These are phyloP conservation scores for Nothoprocta perdicaria DNA, from an alignment of 2,113 vertebrate genomes.

Conservation along the genomic window DNA sequence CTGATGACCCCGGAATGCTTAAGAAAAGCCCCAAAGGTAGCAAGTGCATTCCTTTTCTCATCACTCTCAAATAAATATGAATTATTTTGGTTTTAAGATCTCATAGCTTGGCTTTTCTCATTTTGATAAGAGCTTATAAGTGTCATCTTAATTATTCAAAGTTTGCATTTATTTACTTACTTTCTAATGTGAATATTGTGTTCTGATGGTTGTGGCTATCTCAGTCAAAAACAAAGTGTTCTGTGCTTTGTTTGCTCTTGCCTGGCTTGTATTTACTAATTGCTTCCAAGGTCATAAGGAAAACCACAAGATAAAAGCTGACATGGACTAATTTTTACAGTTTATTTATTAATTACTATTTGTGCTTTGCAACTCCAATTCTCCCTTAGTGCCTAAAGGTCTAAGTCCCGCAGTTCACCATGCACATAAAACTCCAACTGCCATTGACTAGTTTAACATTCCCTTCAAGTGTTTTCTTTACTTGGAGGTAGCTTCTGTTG, in stretches of 20 bases:
- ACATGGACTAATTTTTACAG: neutral
- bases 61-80: neutral
- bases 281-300: neutral
- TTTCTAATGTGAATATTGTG: neutral
- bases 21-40: neutral
- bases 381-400: neutral
- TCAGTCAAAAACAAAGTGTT: neutral
- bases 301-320: neutral
- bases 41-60: neutral
- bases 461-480: neutral
- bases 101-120: neutral
- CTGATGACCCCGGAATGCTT: neutral
- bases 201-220: neutral
- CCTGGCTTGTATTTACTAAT: neutral
- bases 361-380: neutral
- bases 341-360: neutral
- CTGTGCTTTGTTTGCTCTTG: neutral
- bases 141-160: neutral
- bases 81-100: neutral
- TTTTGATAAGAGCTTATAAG: neutral
- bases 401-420: constrained; percentile 1
- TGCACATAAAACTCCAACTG: neutral
- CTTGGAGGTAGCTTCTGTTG: constrained; percentile 24
- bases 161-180: neutral
- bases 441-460: neutral